Evolutionary conservation across 2,888 invertebrate genomes (phyloP).

Genomic region (Hipparchia sbordonii): DNA sequence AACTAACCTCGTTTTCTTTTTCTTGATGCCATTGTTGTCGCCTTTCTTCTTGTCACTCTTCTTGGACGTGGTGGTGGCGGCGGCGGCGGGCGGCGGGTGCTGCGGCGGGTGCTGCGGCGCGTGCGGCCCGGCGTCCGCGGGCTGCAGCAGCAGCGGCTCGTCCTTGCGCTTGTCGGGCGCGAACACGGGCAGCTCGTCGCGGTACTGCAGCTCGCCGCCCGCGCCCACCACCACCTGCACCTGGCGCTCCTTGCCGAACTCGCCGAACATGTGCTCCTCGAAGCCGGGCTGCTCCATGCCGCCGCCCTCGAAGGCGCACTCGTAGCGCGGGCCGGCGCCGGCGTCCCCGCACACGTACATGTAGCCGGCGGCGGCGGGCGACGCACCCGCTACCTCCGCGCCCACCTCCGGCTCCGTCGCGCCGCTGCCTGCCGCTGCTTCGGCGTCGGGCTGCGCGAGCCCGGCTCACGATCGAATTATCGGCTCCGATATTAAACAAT

Average conservation of each 20-base stretch:
- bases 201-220: conserved; percentile 78
- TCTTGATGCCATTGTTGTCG: conserved; percentile 93
- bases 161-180: conserved; percentile 70
- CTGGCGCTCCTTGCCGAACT: conserved; percentile 85
- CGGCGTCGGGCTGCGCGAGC: conserved; percentile 50
- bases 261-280: conserved; percentile 91
- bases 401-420: conserved; percentile 76
- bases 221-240: conserved; percentile 77
- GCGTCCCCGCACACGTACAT: conserved; percentile 78
- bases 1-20: conserved; percentile 94
- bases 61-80: conserved; percentile 78
- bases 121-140: conserved; percentile 60
- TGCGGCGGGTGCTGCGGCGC: conserved; percentile 51
- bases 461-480: conserved; percentile 57
- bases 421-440: conserved; percentile 51
- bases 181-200: conserved; percentile 72
- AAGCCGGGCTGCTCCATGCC: conserved; percentile 86
- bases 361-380: conserved; percentile 75
- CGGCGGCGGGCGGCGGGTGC: conserved; percentile 57
- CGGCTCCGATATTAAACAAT: conserved; percentile 75
- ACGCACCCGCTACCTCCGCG: conserved; percentile 77
- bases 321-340: conserved; percentile 68
- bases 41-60: conserved; percentile 91
- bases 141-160: conserved; percentile 68
- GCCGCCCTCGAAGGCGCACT: conserved; percentile 71